Evolutionary conservation across 2,888 invertebrate genomes (phyloP).

Genomic region (Lapara coniferarum): DNA sequence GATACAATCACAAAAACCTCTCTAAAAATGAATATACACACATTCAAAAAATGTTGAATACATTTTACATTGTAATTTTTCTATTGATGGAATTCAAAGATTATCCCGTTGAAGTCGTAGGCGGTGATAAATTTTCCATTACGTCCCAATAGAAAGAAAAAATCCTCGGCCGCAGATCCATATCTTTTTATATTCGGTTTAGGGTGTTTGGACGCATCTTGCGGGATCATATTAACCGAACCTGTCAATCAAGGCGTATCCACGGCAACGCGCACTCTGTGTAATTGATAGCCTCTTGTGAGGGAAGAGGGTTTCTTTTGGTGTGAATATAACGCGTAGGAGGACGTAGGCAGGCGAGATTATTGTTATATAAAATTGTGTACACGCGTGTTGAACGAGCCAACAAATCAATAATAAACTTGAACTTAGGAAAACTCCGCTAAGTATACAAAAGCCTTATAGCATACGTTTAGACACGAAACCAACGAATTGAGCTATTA

Average conservation of each 20-base stretch:
- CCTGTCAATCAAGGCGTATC: conserved; percentile 70
- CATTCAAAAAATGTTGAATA: background rate
- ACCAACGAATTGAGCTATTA: conserved; percentile 59
- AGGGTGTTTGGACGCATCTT: conserved; percentile 49
- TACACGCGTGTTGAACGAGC: conserved; percentile 36
- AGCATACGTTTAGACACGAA: conserved; percentile 47
- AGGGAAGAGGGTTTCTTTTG: conserved; percentile 46
- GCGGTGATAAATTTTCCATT: conserved; percentile 52
- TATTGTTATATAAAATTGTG: conserved; percentile 28
- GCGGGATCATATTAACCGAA: conserved; percentile 58
- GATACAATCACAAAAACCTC: background rate
- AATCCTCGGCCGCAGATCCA: conserved; percentile 55
- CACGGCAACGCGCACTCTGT: conserved; percentile 57
- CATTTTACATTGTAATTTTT: conserved; percentile 4
- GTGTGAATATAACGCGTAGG: conserved; percentile 34
- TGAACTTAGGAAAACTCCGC: conserved; percentile 38
- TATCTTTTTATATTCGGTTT: conserved; percentile 59
- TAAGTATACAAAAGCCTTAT: conserved; percentile 49
- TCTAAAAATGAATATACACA: background rate
- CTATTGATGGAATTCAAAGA: conserved; percentile 27
- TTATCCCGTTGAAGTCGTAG: conserved; percentile 53
- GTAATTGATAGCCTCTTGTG: conserved; percentile 67
- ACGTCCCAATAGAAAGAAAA: conserved; percentile 56
- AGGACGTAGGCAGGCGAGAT: conserved; percentile 36
- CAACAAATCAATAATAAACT: conserved; percentile 46